These are phyloP conservation scores for Heteromormyrus szaboi DNA, from an alignment of 2,797 vertebrate genomes.

Conservation along the genomic window DNA sequence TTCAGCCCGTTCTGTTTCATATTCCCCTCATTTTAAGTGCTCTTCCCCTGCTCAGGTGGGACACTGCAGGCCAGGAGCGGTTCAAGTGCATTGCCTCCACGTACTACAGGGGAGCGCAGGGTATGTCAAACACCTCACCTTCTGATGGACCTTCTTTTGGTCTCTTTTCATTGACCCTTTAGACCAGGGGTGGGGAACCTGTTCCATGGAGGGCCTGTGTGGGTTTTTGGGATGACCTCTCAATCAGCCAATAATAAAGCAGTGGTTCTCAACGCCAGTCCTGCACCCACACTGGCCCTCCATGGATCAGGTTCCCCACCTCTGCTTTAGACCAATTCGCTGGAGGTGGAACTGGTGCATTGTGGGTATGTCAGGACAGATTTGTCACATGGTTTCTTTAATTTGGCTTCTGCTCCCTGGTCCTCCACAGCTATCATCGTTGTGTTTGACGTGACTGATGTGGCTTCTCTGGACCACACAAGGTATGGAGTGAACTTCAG, in stretches of 20 bases:
- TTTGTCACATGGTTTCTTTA: not conserved
- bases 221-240: too few relatives aligned
- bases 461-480: constrained; percentile 73
- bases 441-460: constrained; percentile 83
- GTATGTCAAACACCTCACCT: constrained; percentile 45
- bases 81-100: constrained; percentile 97
- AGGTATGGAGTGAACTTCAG: constrained; percentile 57
- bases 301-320: too few relatives aligned
- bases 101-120: constrained; percentile 93
- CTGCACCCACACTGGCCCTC: too few relatives aligned
- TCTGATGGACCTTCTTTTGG: not conserved
- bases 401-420: not conserved
- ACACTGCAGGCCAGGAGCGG: constrained; percentile 89
- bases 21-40: not conserved
- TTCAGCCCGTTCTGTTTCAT: not conserved
- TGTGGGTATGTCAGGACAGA: not conserved
- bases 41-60: constrained; percentile 67
- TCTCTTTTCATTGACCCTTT: not conserved
- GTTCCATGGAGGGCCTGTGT: too few relatives aligned
- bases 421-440: constrained; percentile 78
- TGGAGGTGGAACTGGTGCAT: not conserved
- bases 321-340: not conserved
- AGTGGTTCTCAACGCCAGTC: too few relatives aligned
- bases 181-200: not conserved
- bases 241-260: too few relatives aligned